phyloP scores from a whole-genome alignment of 2,113 vertebrate species.

The Panurus biarmicus region DNA sequence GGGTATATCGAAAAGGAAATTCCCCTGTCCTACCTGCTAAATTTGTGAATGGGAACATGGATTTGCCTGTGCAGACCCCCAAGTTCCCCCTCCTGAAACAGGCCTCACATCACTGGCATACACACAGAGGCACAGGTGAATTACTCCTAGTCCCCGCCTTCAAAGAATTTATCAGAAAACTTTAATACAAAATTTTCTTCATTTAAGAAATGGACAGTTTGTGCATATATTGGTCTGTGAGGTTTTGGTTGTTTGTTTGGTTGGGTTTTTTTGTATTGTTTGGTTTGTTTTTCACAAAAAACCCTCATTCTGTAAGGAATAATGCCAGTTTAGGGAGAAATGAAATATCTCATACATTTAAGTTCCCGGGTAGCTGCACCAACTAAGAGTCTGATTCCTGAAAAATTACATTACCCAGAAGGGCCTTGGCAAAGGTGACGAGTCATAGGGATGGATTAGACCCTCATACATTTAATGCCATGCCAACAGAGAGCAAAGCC shows the following conservation, averaged over 20 bases:
- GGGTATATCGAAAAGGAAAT: background rate
- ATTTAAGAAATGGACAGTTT: background rate
- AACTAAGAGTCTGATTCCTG: background rate
- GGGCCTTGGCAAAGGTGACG: background rate
- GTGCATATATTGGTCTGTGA: background rate
- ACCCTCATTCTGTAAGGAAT: background rate
- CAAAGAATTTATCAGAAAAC: background rate
- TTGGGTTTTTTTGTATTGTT: background rate
- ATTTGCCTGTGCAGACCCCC: background rate
- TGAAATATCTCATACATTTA: background rate
- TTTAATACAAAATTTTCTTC: background rate
- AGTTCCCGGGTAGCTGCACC: background rate
- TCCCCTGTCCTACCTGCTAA: background rate
- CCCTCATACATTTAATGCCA: background rate
- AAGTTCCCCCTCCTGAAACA: background rate
- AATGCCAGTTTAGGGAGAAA: background rate
- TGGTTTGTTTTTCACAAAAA: background rate
- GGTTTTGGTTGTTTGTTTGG: fast-evolving
- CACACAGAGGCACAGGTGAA: background rate
- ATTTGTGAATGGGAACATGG: background rate
- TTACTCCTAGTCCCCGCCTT: background rate
- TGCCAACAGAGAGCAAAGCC: background rate
- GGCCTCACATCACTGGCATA: fast-evolving
- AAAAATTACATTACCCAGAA: background rate
- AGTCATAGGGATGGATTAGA: background rate